Conservation (phyloP, 2,888 invertebrate genomes). For the Melanophora roralis region DNA sequence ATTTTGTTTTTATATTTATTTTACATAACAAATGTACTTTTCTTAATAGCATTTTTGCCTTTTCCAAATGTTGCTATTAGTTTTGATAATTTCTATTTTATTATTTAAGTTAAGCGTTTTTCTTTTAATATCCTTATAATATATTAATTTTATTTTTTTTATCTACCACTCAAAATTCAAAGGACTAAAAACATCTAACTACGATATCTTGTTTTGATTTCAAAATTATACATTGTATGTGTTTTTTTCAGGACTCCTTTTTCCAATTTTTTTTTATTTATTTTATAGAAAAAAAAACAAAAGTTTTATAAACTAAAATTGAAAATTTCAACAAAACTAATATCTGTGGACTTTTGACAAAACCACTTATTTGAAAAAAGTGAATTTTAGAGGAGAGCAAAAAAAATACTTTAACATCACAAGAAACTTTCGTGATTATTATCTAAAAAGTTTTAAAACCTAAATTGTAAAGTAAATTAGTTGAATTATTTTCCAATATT, state of each 20-base stretch:
- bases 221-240: conserved; percentile 31
- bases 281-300: too few relatives aligned
- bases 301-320: not conserved
- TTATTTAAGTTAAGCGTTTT: conserved; percentile 36
- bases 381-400: too few relatives aligned
- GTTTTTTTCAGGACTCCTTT: not conserved
- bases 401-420: too few relatives aligned
- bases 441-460: too few relatives aligned
- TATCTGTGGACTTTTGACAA: too few relatives aligned
- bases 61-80: not conserved
- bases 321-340: not conserved
- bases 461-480: too few relatives aligned
- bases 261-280: not conserved
- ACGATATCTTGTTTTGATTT: conserved; percentile 23
- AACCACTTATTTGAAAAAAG: too few relatives aligned
- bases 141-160: conserved; percentile 8
- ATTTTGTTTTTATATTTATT: too few relatives aligned
- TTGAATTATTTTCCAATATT: too few relatives aligned
- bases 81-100: not conserved
- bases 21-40: too few relatives aligned
- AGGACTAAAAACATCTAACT: conserved; percentile 54
- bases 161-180: conserved; percentile 32
- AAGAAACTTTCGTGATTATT: too few relatives aligned
- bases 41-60: too few relatives aligned
- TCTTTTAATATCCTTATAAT: conserved; percentile 9